A percentile compares a stretch with the other conserved stretches of the same genome.
These are phyloP conservation scores for Aspidiotus destructor DNA, from an alignment of 2,888 invertebrate species.

Conservation along the genomic window DNA sequence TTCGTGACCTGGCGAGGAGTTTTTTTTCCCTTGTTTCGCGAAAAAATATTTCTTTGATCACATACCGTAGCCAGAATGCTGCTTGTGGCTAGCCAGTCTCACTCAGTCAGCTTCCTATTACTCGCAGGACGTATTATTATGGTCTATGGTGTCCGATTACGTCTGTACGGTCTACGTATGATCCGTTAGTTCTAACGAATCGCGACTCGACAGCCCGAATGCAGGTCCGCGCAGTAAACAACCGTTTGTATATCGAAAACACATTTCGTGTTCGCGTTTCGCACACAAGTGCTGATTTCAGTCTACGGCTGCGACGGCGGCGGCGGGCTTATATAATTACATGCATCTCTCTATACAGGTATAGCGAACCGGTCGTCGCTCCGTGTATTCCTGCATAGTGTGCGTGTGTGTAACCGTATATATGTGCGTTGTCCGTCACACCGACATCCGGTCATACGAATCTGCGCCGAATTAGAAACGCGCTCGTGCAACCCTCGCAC, in stretches of 20 bases:
- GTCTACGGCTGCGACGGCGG: background rate
- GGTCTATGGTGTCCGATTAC: slow-evolving; percentile 7
- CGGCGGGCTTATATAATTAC: background rate
- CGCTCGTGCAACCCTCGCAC: slow-evolving; percentile 9
- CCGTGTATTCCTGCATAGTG: background rate
- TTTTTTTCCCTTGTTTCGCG: too few species aligned
- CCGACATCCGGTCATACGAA: slow-evolving; percentile 27
- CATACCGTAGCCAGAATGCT: too few species aligned
- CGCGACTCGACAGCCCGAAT: background rate
- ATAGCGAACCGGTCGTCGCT: slow-evolving; percentile 23
- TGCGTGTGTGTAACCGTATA: too few species aligned
- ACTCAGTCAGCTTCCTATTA: background rate
- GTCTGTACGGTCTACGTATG: background rate
- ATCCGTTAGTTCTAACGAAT: background rate
- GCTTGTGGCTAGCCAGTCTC: too few species aligned
- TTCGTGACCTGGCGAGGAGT: too few species aligned
- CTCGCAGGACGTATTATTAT: background rate
- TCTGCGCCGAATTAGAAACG: background rate
- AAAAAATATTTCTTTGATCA: too few species aligned
- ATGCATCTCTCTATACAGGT: background rate
- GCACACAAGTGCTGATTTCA: slow-evolving; percentile 4
- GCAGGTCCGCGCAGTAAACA: background rate
- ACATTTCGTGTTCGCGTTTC: slow-evolving; percentile 4
- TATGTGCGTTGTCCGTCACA: slow-evolving; percentile 20
- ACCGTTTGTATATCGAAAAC: background rate